A percentile compares a stretch with the other conserved stretches of the same genome.
Evolutionary conservation across 1,140 invertebrate species (phyloP).

Genomic region (Anoplophora glabripennis): DNA sequence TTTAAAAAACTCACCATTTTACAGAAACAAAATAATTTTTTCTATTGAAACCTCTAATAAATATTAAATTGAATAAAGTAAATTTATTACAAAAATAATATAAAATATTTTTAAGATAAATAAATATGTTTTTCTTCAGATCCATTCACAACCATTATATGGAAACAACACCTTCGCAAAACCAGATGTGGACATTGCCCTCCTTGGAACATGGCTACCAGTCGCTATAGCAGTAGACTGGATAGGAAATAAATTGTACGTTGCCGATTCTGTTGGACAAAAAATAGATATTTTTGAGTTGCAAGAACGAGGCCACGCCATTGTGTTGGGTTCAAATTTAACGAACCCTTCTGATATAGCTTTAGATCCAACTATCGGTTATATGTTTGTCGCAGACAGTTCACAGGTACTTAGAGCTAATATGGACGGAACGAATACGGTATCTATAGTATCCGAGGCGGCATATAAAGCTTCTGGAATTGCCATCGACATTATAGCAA

Average conservation of each 20-base stretch:
- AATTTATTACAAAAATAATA: too few species aligned
- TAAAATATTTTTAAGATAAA: background rate
- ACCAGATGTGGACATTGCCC: conserved; percentile 63
- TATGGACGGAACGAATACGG: conserved; percentile 84
- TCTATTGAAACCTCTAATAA: too few species aligned
- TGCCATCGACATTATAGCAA: conserved; percentile 80
- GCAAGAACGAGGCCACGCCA: conserved; percentile 77
- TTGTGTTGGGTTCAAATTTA: conserved; percentile 87
- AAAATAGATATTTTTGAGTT: conserved; percentile 93
- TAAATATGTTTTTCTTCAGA: conserved; percentile 48
- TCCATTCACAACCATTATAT: conserved; percentile 62
- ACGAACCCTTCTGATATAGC: conserved; percentile 88
- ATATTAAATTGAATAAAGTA: too few species aligned
- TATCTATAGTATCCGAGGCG: conserved; percentile 83
- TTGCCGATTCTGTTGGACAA: conserved; percentile 88
- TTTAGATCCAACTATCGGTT: conserved; percentile 84
- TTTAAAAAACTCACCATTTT: too few species aligned
- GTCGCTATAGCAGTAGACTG: conserved; percentile 93
- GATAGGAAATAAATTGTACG: conserved; percentile 94
- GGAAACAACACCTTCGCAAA: conserved; percentile 47
- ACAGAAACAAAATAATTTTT: too few species aligned
- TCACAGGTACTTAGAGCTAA: conserved; percentile 84
- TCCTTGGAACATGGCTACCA: conserved; percentile 83
- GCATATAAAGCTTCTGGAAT: conserved; percentile 88
- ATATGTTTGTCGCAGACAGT: conserved; percentile 93